These are phyloP conservation scores for Scolopax rusticola DNA, from an alignment of 2,797 vertebrate genomes.

Conservation along the genomic window DNA sequence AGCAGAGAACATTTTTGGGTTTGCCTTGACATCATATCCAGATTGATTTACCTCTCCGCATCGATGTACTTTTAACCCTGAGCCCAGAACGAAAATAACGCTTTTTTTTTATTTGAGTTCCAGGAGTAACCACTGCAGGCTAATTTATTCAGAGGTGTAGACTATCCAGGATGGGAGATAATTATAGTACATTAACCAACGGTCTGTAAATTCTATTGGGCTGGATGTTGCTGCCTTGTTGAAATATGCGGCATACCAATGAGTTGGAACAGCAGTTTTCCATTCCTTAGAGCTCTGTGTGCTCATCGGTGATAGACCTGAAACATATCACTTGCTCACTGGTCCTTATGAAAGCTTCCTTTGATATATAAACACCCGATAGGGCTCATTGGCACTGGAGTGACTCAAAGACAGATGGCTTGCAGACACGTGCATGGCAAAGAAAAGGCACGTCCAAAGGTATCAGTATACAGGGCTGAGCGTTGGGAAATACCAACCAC, in stretches of 20 bases:
- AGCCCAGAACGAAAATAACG: background rate
- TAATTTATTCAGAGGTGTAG: background rate
- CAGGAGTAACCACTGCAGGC: background rate
- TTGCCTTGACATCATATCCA: background rate
- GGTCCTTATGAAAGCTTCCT: background rate
- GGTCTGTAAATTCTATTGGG: background rate
- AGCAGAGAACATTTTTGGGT: background rate
- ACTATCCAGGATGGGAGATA: background rate
- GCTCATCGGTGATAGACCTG: background rate
- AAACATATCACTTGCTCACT: background rate
- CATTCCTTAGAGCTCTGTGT: background rate
- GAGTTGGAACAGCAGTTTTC: background rate
- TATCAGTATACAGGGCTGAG: background rate
- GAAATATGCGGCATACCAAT: background rate
- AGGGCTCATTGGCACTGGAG: background rate
- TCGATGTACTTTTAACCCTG: background rate
- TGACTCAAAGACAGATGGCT: background rate
- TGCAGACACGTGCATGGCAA: background rate
- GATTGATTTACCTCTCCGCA: background rate
- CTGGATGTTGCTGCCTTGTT: background rate
- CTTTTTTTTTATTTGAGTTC: background rate
- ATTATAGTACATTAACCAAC: background rate
- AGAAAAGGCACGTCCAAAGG: background rate
- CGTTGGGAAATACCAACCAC: background rate
- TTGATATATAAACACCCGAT: background rate